Evolutionary conservation across 2,113 vertebrate genomes (phyloP).

Genomic region (Alouatta palliata): DNA sequence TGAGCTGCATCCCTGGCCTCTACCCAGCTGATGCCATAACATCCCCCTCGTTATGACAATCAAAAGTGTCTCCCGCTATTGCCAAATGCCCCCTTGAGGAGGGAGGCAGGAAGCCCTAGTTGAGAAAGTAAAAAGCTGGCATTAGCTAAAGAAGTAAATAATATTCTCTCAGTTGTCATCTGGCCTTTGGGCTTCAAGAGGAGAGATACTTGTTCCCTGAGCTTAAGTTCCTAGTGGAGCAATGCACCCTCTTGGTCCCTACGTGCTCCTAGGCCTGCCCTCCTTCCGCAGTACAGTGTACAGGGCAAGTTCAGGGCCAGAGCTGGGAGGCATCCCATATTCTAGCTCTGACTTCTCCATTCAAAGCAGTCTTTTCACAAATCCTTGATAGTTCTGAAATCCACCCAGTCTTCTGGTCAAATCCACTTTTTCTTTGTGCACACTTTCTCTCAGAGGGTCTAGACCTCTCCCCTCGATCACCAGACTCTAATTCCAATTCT

Average conservation of each 20-base stretch:
- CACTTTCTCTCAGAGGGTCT: background rate
- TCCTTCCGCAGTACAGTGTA: background rate
- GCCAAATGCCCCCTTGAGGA: background rate
- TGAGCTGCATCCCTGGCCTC: background rate
- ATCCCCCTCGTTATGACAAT: background rate
- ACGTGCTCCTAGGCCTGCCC: background rate
- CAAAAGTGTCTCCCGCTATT: background rate
- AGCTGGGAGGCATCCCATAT: background rate
- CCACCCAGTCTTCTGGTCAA: background rate
- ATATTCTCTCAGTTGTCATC: background rate
- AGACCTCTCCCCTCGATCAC: background rate
- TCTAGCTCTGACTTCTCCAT: background rate
- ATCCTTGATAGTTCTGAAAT: background rate
- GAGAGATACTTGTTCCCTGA: background rate
- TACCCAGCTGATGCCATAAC: background rate
- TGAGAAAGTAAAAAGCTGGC: background rate
- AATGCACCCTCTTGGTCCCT: background rate
- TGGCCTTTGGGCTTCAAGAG: background rate
- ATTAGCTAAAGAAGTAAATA: background rate
- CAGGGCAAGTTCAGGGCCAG: background rate
- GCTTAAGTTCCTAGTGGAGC: background rate
- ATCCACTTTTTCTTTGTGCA: background rate
- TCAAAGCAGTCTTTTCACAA: background rate
- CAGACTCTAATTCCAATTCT: background rate
- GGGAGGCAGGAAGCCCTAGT: background rate